Evolutionary conservation across 2,113 vertebrate genomes (phyloP), one percentile per base, ranked within the genome.

Genomic region (Ursus arctos): DNA sequence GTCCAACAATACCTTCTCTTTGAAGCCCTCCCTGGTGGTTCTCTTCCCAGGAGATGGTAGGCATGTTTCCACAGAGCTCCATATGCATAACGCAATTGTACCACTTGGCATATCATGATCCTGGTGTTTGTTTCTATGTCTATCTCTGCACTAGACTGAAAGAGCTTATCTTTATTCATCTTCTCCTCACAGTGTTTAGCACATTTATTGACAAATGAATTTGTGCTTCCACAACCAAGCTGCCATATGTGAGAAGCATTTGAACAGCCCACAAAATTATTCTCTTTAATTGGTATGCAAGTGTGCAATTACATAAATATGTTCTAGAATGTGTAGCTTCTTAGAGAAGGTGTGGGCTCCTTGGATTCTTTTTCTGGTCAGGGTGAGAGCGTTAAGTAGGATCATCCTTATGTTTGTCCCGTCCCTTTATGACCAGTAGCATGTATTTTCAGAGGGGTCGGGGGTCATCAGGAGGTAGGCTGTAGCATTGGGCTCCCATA

Each of bases 181-280:
- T 31, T 94, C 53, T 93, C 26, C 16, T 10, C 57, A 10, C 8
- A 51, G 15, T 71, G 26, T 91, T 91, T 53, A 53, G 19, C 36
- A 40, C 33, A 21, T 26, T 79, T 96, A 65, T 94, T 57, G 21
- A 92, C 91, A 49, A 43, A 43, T 92, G 43, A 87, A 84, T 76
- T 82, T 90, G 43, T 92, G 76, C 61, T 95, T 83, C 61, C 3
- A 81, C 72, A 67, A 82, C 84, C 24, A n/a, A 55, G 4, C 47
- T 83, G 74, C 91, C 61, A 8, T 69, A 69, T 59, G 57, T 91
- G 72, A 89, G 59, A 95, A 94, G 85, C 28, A 67, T 89, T 93
- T 82, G 40, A 83, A 53, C 12, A 33, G 55, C 53, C 21, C 61
- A 72, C 33, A 53, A 28, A 79, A 65, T 96, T 51, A 88, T 36